Evolutionary conservation across 2,888 invertebrate genomes (phyloP).

Genomic region (Thereva unica): DNA sequence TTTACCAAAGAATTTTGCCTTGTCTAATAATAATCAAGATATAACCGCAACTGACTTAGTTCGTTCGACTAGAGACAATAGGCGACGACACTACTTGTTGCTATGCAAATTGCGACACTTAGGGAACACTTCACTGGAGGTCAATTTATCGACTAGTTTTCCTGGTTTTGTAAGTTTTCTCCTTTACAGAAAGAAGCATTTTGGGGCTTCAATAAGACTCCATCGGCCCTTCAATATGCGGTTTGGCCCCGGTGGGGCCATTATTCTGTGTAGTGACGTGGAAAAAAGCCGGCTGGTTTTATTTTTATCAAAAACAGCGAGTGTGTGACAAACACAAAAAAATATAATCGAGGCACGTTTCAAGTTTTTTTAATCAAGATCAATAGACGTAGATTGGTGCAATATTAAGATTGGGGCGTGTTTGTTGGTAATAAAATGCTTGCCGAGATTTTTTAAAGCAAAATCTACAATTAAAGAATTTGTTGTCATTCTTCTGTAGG

Average conservation of each 20-base stretch:
- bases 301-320: slow-evolving; percentile 19
- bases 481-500: too few species aligned
- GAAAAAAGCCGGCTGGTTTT: slow-evolving; percentile 11
- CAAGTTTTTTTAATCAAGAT: slow-evolving; percentile 1
- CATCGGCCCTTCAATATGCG: too few species aligned
- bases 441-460: too few species aligned
- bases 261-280: neutral
- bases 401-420: too few species aligned
- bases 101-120: slow-evolving; percentile 4
- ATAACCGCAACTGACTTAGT: neutral
- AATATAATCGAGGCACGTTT: slow-evolving; percentile 7
- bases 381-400: too few species aligned
- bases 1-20: neutral
- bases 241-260: too few species aligned
- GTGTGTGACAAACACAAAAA: too few species aligned
- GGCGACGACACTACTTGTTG: slow-evolving; percentile 2
- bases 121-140: neutral
- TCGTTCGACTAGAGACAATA: too few species aligned
- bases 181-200: slow-evolving; percentile 7
- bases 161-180: slow-evolving; percentile 10
- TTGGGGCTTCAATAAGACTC: neutral
- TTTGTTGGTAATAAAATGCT: too few species aligned
- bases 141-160: neutral
- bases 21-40: neutral
- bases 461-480: too few species aligned